These are phyloP conservation scores for Scalopus aquaticus DNA, from an alignment of 2,113 vertebrate species.

Conservation along the genomic window DNA sequence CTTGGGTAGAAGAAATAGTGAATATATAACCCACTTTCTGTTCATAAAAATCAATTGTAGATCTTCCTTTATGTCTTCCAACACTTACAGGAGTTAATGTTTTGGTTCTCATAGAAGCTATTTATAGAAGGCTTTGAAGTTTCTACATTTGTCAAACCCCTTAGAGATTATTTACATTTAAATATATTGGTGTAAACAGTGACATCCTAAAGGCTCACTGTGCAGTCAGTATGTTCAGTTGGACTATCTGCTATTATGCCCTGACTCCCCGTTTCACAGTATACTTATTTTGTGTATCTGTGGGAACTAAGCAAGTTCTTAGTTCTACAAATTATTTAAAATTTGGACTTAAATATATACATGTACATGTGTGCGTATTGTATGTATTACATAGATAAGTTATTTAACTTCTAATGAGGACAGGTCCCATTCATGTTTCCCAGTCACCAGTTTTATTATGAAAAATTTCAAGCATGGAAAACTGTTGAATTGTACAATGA, in stretches of 20 bases:
- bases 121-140: background rate
- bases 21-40: background rate
- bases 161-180: background rate
- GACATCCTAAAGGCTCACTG: background rate
- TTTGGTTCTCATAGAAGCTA: background rate
- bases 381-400: background rate
- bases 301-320: background rate
- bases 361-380: rapidly evolving
- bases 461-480: background rate
- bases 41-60: background rate
- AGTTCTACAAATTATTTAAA: background rate
- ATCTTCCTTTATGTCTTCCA: background rate
- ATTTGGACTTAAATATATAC: background rate
- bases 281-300: background rate
- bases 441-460: background rate
- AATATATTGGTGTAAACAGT: background rate
- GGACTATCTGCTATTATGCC: background rate
- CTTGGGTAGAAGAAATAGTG: background rate
- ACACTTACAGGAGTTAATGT: background rate
- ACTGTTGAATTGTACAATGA: background rate
- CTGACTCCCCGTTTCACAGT: background rate
- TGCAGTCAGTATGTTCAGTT: background rate
- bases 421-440: background rate
- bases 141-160: background rate
- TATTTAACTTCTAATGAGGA: background rate